Base-by-base conservation (phyloP, 2,797 vertebrate species). In the Decapterus maruadsi region DNA sequence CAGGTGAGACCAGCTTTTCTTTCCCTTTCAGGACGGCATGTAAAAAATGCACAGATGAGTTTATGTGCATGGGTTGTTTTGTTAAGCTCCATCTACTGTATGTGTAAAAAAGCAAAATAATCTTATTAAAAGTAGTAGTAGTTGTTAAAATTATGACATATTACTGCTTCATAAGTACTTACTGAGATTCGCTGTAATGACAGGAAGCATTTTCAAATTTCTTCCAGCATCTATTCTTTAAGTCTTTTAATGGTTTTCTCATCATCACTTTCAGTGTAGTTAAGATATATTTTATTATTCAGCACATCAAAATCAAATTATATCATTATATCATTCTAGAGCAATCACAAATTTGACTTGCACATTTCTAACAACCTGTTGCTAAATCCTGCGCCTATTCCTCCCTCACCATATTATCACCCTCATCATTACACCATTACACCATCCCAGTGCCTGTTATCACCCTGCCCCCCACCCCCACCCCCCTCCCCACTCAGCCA, bases 1-100 rank as follows among this genome's bases (percentile, higher is more conserved):
- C 97, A 99, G 98, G 98, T 99, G 87, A 92, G 89, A 58, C 10
- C 6, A 59, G 58, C 29, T n/a, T 13, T 14, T 7, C 31, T 16
- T 53, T 50, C 16, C 50, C 19, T 38, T 20, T 17, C 6, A 57
- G 54, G 14, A 74, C 26, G 17, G 26, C 19, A 40, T 76, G 58
- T 83, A 16, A 73, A 36, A 63, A n/a, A 80, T 54, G 45, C 58
- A 8, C 11, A 1, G 77, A 34, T 46, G 63, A 64, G 40, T 40
- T 50, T 17, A 46, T 38, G 19, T 65, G 31, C 42, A 22, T 5
- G 31, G 48, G 53, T 20, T 46, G 17, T 34, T 2, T 29, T 40
- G 8, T 40, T 11, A 34, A 34, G 31, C 31, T 34, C 31, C 31
- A 34, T 34, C 6, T 34, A n/a, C n/a, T n/a, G n/a, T n/a, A 34